Evolutionary conservation across 1,140 invertebrate species (phyloP).

Genomic region (Mylabris phalerata): DNA sequence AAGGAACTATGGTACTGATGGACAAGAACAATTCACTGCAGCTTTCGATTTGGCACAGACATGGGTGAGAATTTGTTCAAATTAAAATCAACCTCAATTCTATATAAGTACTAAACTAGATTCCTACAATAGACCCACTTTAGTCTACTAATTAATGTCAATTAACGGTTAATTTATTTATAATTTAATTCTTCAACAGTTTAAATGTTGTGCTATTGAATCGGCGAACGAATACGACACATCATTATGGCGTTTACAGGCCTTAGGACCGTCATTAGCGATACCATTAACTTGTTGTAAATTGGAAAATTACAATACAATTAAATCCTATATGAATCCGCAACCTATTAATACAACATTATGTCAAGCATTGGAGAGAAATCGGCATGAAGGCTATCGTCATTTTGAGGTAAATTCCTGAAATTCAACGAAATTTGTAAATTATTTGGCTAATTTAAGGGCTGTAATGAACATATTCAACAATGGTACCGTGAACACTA

Average conservation of each 20-base stretch:
- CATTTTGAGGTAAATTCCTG: slow-evolving; percentile 47
- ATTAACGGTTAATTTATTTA: background rate
- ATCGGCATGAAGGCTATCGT: slow-evolving; percentile 54
- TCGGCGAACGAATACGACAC: slow-evolving; percentile 74
- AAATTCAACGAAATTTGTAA: slow-evolving; percentile 19
- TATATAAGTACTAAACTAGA: background rate
- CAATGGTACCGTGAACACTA: slow-evolving; percentile 72
- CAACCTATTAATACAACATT: slow-evolving; percentile 60
- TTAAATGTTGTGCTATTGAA: slow-evolving; percentile 77
- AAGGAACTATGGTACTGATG: slow-evolving; percentile 66
- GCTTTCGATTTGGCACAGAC: slow-evolving; percentile 71
- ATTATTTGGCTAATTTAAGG: slow-evolving; percentile 44
- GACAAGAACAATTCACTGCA: slow-evolving; percentile 66
- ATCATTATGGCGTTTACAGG: slow-evolving; percentile 70
- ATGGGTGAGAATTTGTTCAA: slow-evolving; percentile 42
- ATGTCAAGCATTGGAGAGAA: slow-evolving; percentile 61
- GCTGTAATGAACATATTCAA: slow-evolving; percentile 64
- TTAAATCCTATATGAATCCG: slow-evolving; percentile 66
- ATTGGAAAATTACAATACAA: slow-evolving; percentile 54
- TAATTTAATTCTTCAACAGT: slow-evolving; percentile 45
- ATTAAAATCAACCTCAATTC: background rate
- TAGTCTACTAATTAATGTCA: background rate
- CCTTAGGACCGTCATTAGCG: slow-evolving; percentile 60
- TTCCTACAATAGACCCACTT: no score
- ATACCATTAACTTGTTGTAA: slow-evolving; percentile 74